These are phyloP conservation scores for Odontophorus gujanensis DNA, from an alignment of 2,113 vertebrate genomes.

Conservation along the genomic window DNA sequence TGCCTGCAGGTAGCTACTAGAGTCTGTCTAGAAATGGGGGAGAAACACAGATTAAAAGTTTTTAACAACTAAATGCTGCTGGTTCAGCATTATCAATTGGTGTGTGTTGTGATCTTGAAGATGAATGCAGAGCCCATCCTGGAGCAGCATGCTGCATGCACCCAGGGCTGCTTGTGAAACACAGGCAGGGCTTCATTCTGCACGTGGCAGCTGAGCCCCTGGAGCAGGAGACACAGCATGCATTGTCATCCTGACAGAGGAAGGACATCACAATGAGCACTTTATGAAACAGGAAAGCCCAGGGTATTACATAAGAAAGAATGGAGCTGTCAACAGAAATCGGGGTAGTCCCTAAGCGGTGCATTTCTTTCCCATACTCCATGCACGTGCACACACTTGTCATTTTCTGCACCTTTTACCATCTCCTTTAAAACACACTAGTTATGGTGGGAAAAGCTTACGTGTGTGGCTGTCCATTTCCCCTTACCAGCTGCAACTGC, in stretches of 20 bases:
- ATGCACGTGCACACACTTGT: accelerated
- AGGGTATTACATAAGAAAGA: too few species aligned
- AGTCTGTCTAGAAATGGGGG: neutral
- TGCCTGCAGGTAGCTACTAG: neutral
- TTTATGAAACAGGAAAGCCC: neutral
- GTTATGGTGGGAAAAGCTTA: neutral
- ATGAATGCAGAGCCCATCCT: neutral
- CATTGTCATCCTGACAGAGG: neutral
- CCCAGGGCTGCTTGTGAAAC: accelerated
- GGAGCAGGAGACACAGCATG: neutral
- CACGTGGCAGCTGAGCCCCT: neutral
- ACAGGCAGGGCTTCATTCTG: neutral
- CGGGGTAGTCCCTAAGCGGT: neutral
- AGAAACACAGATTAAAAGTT: neutral
- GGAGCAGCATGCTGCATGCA: neutral
- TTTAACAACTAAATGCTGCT: neutral
- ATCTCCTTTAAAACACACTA: neutral
- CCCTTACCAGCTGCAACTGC: neutral
- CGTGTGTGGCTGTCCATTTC: accelerated
- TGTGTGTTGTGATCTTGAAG: neutral
- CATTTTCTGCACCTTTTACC: neutral
- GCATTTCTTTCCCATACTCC: neutral
- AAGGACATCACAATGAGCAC: neutral
- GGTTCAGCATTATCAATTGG: neutral
- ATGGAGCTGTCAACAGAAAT: neutral